These are phyloP conservation scores for Hydrozoanthus tunicans DNA, from an alignment of 64 coral and sea anemone genomes.

Conservation along the genomic window DNA sequence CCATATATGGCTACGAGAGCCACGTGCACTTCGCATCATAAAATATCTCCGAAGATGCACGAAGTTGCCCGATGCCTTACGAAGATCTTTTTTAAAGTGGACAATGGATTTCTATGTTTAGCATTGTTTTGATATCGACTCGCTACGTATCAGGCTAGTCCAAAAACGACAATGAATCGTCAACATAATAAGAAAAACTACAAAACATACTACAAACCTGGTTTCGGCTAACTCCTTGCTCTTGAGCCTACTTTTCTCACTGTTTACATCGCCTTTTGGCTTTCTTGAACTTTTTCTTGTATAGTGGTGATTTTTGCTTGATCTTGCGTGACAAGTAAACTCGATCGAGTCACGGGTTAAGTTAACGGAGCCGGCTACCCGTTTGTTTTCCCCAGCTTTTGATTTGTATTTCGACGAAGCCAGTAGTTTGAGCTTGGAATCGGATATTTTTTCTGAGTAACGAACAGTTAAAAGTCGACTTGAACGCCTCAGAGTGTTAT, in stretches of 20 bases:
- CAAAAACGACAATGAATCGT: too few species aligned
- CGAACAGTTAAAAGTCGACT: neutral
- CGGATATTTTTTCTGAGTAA: neutral
- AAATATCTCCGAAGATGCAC: neutral
- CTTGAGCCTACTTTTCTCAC: neutral
- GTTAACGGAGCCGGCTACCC: neutral
- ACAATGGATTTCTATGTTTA: neutral
- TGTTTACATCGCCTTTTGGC: neutral
- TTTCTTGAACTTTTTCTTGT: neutral
- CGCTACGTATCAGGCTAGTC: too few species aligned
- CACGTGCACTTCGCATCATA: neutral
- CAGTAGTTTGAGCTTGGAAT: neutral
- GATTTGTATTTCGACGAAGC: neutral
- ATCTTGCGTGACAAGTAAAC: neutral
- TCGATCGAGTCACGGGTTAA: neutral
- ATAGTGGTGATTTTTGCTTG: neutral
- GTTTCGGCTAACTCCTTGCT: neutral
- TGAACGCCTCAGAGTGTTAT: neutral
- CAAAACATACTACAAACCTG: neutral
- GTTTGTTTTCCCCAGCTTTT: neutral
- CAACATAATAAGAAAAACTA: neutral
- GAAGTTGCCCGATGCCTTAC: conserved; percentile 2
- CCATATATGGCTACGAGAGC: conserved; percentile 41
- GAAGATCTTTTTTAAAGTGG: conserved; percentile 19
- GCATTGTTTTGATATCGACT: neutral